Percentiles rank a stretch among this genome's conserved stretches.
Evolutionary conservation across 2,888 invertebrate genomes (phyloP).

Genomic region (Brachypalpus laphriformis): DNA sequence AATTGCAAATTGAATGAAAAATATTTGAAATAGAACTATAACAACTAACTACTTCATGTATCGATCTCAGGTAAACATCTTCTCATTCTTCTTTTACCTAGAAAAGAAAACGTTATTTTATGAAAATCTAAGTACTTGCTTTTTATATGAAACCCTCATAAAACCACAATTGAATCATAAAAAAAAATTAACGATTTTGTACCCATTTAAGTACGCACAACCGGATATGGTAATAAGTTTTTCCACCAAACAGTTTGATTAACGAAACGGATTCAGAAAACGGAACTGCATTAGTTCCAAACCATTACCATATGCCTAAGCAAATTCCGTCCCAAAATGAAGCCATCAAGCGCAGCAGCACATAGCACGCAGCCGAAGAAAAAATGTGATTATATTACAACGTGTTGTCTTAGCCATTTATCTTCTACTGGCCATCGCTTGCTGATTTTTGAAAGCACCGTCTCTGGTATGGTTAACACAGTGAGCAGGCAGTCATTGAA

Average conservation of each 20-base stretch:
- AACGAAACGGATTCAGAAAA: constrained; percentile 33
- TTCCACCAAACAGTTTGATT: neutral
- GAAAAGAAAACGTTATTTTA: no score
- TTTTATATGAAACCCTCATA: neutral
- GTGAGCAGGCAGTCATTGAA: constrained; percentile 67
- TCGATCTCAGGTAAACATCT: no score
- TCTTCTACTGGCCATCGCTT: constrained; percentile 27
- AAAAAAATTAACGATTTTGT: neutral
- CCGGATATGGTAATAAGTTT: constrained; percentile 46
- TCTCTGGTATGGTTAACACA: constrained; percentile 1
- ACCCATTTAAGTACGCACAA: neutral
- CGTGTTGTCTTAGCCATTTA: constrained; percentile 6
- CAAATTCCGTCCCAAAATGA: constrained; percentile 22
- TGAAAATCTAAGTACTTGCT: no score
- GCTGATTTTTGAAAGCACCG: constrained; percentile 20
- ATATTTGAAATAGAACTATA: no score
- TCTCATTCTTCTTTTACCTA: no score
- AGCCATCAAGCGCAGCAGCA: neutral
- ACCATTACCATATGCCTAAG: constrained; percentile 30
- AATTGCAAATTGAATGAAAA: no score
- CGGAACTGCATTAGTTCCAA: constrained; percentile 53
- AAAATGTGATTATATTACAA: neutral
- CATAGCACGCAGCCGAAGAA: constrained; percentile 10
- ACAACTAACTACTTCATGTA: no score
- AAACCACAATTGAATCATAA: neutral